A percentile compares a stretch with the other conserved stretches of the same genome.
phyloP scores from a whole-genome alignment of 2,888 invertebrate genomes.

The Xanthia togata region DNA sequence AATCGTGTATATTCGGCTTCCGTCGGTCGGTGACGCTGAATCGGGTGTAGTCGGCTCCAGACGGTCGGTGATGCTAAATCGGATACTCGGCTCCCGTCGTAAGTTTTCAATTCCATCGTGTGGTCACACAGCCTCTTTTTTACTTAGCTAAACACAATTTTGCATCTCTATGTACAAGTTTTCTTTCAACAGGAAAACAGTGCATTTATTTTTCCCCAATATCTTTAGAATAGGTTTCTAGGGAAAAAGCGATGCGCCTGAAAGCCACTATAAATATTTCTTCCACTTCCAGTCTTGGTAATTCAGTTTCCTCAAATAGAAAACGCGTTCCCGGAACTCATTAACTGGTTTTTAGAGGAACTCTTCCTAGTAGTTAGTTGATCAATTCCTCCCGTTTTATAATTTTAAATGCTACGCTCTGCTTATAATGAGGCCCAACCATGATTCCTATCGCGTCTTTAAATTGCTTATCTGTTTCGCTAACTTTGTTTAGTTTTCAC shows the following conservation, averaged over 20 bases:
- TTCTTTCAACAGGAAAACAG: neutral
- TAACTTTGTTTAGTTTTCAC: neutral
- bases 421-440: neutral
- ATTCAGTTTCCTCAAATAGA: neutral
- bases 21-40: too few species aligned
- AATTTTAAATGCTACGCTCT: neutral
- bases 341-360: too few species aligned
- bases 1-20: too few species aligned
- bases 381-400: neutral
- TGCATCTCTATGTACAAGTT: neutral
- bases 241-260: neutral
- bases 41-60: too few species aligned
- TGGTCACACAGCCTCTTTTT: too few species aligned
- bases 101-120: too few species aligned
- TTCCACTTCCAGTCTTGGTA: neutral
- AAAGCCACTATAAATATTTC: neutral
- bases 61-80: too few species aligned
- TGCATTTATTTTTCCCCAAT: neutral
- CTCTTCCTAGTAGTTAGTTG: neutral
- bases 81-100: too few species aligned
- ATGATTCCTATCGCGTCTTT: neutral
- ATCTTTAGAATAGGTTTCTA: neutral
- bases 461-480: neutral
- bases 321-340: too few species aligned
- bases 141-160: neutral